Evolutionary conservation across 2,797 vertebrate species (phyloP).

Genomic region (Chlorospingus semifuscus): DNA sequence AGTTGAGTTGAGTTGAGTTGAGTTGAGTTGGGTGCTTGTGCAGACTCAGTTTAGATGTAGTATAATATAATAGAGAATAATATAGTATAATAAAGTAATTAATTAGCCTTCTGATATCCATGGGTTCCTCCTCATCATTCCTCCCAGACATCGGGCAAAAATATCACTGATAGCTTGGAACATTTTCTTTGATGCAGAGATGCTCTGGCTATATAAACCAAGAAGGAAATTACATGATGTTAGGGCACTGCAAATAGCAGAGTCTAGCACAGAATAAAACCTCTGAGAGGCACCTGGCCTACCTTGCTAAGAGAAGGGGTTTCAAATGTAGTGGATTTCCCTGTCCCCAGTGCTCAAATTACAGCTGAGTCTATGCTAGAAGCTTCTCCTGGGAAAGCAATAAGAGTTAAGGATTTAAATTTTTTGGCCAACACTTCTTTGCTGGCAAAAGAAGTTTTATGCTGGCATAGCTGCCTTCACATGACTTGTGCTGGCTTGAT

Average conservation of each 20-base stretch:
- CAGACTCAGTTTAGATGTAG: background rate
- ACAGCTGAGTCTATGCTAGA: background rate
- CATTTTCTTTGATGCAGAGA: background rate
- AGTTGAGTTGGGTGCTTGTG: background rate
- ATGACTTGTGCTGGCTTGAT: background rate
- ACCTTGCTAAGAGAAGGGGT: background rate
- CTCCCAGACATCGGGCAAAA: fast-evolving
- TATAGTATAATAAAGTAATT: background rate
- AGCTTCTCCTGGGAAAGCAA: slow-evolving; percentile 4
- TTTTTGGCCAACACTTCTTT: background rate
- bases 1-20: too few species aligned
- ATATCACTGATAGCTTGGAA: background rate
- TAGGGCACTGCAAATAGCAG: background rate
- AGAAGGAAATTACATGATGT: background rate
- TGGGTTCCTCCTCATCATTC: background rate
- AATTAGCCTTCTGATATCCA: background rate
- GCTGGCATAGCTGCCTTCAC: slow-evolving; percentile 3
- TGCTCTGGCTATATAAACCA: background rate
- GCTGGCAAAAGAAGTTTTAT: background rate
- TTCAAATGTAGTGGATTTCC: background rate
- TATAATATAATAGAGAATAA: background rate
- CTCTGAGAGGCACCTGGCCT: background rate
- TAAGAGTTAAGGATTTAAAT: background rate
- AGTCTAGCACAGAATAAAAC: background rate
- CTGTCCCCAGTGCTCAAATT: background rate